Conservation (phyloP, 2,888 invertebrate genomes). For the Atherix ibis region DNA sequence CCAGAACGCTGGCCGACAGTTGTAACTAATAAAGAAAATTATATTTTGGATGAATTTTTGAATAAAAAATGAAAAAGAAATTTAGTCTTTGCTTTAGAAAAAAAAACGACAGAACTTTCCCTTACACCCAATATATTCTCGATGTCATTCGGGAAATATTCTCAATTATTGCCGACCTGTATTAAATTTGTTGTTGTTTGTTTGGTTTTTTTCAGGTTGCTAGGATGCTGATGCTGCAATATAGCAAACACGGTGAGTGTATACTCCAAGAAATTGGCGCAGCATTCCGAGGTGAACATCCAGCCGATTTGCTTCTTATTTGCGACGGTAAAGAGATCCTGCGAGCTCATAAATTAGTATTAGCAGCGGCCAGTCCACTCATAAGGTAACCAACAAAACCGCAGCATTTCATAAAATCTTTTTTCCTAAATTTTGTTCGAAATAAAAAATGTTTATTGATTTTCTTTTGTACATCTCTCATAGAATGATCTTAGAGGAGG, state of each 20-base stretch:
- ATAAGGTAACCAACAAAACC: conserved; percentile 42
- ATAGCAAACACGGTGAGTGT: conserved; percentile 86
- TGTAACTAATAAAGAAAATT: too few relatives aligned
- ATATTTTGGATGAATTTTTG: too few relatives aligned
- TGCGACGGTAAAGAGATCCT: conserved; percentile 72
- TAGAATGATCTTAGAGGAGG: conserved; percentile 55
- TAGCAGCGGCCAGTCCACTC: conserved; percentile 75
- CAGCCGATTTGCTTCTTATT: conserved; percentile 71
- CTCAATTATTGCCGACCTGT: too few relatives aligned
- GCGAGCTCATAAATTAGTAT: conserved; percentile 68
- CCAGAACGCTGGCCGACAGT: too few relatives aligned
- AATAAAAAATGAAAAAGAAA: too few relatives aligned
- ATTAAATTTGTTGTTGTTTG: too few relatives aligned
- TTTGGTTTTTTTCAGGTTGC: conserved; percentile 27
- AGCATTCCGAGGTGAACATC: conserved; percentile 74
- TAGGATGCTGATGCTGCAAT: conserved; percentile 70
- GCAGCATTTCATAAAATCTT: not conserved
- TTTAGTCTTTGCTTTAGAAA: too few relatives aligned
- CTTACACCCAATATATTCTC: too few relatives aligned
- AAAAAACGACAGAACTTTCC: too few relatives aligned
- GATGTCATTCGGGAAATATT: too few relatives aligned
- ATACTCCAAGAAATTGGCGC: conserved; percentile 80
- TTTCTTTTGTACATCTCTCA: not conserved
- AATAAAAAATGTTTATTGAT: conserved; percentile 4
- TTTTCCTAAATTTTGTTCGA: conserved; percentile 1